phyloP scores from a whole-genome alignment of 2,113 vertebrate species.

The Eptesicus fuscus region DNA sequence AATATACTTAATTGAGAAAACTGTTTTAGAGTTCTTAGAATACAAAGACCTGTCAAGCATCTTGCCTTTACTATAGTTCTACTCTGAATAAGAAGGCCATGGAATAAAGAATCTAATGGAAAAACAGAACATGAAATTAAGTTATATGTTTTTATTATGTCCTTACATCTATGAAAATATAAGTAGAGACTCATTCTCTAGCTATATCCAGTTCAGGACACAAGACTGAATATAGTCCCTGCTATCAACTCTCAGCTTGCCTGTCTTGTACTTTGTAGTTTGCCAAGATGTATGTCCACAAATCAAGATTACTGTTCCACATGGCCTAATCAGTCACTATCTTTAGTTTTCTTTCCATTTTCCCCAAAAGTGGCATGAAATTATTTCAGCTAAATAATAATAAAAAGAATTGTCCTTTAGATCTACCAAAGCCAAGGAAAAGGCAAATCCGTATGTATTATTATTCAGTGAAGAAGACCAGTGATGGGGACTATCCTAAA shows the following conservation, averaged over 20 bases:
- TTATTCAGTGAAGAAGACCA: neutral
- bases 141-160: neutral
- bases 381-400: slow-evolving; percentile 31
- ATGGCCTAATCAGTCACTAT: neutral
- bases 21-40: neutral
- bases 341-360: neutral
- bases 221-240: neutral
- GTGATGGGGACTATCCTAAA: neutral
- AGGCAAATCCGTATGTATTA: neutral
- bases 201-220: neutral
- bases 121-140: neutral
- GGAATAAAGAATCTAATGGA: slow-evolving; percentile 15
- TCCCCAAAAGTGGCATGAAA: neutral
- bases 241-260: neutral
- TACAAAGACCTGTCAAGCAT: neutral
- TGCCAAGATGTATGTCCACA: neutral
- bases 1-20: neutral
- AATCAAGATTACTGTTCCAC: neutral
- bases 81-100: neutral
- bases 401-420: neutral
- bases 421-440: neutral
- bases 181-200: neutral
- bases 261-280: neutral
- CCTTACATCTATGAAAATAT: neutral
- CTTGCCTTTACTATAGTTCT: neutral